Conservation (phyloP, 1,140 invertebrate genomes). For the Hyphantria cunea region DNA sequence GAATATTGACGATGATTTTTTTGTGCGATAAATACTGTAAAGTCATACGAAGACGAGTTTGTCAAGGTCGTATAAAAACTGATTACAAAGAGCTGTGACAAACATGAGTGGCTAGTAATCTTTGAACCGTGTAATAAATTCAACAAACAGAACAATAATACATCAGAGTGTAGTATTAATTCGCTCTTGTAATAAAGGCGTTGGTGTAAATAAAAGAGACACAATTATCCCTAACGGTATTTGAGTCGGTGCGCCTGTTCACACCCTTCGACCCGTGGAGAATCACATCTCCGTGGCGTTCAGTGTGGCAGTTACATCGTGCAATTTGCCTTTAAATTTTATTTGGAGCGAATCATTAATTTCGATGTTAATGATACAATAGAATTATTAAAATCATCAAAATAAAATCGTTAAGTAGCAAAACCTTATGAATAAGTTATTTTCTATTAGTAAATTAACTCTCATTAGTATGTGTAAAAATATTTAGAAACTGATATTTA, state of each 20-base stretch:
- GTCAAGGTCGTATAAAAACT: conserved; percentile 28
- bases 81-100: conserved; percentile 4
- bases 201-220: conserved; percentile 57
- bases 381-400: too few relatives aligned
- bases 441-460: too few relatives aligned
- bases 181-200: conserved; percentile 27
- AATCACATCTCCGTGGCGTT: conserved; percentile 37
- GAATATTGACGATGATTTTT: conserved; percentile 10
- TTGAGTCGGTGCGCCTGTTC: conserved; percentile 46
- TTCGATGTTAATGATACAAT: background rate
- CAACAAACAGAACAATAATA: conserved; percentile 20
- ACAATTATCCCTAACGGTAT: conserved; percentile 59
- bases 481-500: too few relatives aligned
- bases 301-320: conserved; percentile 28
- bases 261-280: conserved; percentile 46
- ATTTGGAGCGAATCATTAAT: background rate
- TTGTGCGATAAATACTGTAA: conserved; percentile 11
- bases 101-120: conserved; percentile 16
- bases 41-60: conserved; percentile 20
- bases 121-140: conserved; percentile 11
- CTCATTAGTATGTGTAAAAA: too few relatives aligned
- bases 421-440: too few relatives aligned
- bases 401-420: too few relatives aligned
- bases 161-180: conserved; percentile 8
- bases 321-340: conserved; percentile 5